A percentile compares a stretch with the other conserved stretches of the same genome.
These are phyloP conservation scores for Aphelinus certus DNA, from an alignment of 1,140 invertebrate genomes.

Conservation along the genomic window DNA sequence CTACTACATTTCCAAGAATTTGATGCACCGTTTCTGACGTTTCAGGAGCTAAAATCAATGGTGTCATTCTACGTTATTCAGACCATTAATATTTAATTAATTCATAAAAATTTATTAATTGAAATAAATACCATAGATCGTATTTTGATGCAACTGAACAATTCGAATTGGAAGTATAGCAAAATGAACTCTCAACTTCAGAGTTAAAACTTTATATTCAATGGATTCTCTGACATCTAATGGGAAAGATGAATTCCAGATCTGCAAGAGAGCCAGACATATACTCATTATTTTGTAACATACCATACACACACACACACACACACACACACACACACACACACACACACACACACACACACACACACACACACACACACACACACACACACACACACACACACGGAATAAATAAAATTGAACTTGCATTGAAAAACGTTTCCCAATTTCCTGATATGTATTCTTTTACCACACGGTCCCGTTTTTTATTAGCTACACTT, in stretches of 20 bases:
- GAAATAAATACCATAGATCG: constrained; percentile 33
- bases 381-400: too few species aligned
- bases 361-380: too few species aligned
- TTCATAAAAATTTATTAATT: neutral
- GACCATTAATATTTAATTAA: too few species aligned
- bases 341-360: too few species aligned
- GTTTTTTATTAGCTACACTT: constrained; percentile 3
- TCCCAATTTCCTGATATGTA: constrained; percentile 45
- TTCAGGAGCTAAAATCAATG: neutral
- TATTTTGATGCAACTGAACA: constrained; percentile 24
- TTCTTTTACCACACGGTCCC: constrained; percentile 1
- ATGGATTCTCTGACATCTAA: constrained; percentile 40
- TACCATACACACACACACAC: too few species aligned
- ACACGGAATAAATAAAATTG: neutral
- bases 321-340: too few species aligned
- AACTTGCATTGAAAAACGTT: constrained; percentile 48
- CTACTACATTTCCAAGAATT: constrained; percentile 42
- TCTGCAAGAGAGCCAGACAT: constrained; percentile 36
- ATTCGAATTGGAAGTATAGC: constrained; percentile 46
- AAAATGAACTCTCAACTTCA: constrained; percentile 51
- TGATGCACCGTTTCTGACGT: neutral
- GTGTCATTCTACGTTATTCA: too few species aligned
- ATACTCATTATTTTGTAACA: too few species aligned
- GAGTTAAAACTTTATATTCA: constrained; percentile 47
- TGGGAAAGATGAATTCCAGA: constrained; percentile 45